Evolutionary conservation across 2,797 vertebrate species (phyloP), one percentile per base, ranked within the genome.

Genomic region (Coregonus ussuriensis): DNA sequence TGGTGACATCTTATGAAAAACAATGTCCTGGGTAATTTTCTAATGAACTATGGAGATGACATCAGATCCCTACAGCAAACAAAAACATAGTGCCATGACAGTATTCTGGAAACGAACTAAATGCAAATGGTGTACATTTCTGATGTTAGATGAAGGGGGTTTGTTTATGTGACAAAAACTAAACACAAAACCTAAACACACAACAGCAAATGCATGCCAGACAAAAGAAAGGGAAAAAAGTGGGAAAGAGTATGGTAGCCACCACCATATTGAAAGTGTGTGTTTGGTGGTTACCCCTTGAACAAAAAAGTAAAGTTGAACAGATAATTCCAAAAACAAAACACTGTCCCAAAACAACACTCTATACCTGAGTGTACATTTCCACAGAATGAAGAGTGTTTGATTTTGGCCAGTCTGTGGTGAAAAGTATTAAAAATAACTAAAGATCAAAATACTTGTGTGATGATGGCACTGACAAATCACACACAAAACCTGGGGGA

Each of bases 291-390:
- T 9, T 47, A 47, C 41, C 41, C 41, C 41, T 9, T 47, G 7
- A 47, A 47, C 41, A 47, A 47, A 47, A 9, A 47, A 47, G 41
- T 13, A 11, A 47, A 47, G 9, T 47, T 13, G 9, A 47, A 47
- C 41, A 47, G 41, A 47, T 47, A 47, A 47, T 47, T 11, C 41
- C 41, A 11, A 47, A 47, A 47, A 47, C 41, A 47, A 47, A 47
- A 41, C 41, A 41, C 41, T 41, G 41, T 41, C 41, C 41, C 41
- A 47, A 47, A 47, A 47, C 41, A 62, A 76, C 73, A 80, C 84
- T 51, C 82, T 82, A 79, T 81, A 72, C 71, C 80, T 76, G 68
- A 7, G 74, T 91, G 89, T 21, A 91, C 29, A 87, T 82, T 11
- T 81, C 77, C 78, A 86, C 82, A 80, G 71, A 79, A 73, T 54